A percentile compares a stretch with the other conserved stretches of the same genome.
phyloP scores from a whole-genome alignment of 2,113 vertebrate species.

The Dolichotis patagonum region DNA sequence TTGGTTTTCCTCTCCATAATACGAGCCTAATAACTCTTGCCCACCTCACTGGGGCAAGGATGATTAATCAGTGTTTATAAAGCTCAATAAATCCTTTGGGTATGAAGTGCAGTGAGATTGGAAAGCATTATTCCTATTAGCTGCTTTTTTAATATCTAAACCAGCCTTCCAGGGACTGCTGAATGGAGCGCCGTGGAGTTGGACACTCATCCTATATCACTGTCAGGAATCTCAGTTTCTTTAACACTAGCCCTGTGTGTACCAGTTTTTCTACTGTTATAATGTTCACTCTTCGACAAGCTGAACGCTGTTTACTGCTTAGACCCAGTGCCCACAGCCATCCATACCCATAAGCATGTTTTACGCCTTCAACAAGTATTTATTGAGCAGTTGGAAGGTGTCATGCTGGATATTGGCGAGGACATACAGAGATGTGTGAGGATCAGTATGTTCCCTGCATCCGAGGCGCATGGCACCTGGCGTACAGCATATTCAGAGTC shows the following conservation, averaged over 20 bases:
- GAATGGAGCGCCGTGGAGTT: background rate
- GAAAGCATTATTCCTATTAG: slow-evolving; percentile 67
- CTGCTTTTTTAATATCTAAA: slow-evolving; percentile 69
- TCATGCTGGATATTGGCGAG: background rate
- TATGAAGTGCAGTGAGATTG: slow-evolving; percentile 45
- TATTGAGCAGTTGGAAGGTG: background rate
- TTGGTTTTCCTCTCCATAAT: slow-evolving; percentile 69
- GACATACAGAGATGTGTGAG: background rate
- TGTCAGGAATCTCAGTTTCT: slow-evolving; percentile 28
- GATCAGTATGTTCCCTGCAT: background rate
- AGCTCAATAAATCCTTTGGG: slow-evolving; percentile 70
- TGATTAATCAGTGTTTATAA: slow-evolving; percentile 75
- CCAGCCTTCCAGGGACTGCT: background rate
- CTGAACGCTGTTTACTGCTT: slow-evolving; percentile 24
- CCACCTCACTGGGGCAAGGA: slow-evolving; percentile 57
- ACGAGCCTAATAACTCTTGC: slow-evolving; percentile 73
- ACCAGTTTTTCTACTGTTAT: background rate
- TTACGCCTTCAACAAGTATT: background rate
- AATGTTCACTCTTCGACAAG: background rate
- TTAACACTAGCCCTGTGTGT: background rate
- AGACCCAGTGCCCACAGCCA: background rate
- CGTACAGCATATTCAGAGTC: background rate
- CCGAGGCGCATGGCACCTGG: background rate
- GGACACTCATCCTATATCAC: background rate
- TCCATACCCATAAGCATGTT: background rate